Evolutionary conservation across 2,888 invertebrate species (phyloP).

Genomic region (Hirtodrosophila cameraria): DNA sequence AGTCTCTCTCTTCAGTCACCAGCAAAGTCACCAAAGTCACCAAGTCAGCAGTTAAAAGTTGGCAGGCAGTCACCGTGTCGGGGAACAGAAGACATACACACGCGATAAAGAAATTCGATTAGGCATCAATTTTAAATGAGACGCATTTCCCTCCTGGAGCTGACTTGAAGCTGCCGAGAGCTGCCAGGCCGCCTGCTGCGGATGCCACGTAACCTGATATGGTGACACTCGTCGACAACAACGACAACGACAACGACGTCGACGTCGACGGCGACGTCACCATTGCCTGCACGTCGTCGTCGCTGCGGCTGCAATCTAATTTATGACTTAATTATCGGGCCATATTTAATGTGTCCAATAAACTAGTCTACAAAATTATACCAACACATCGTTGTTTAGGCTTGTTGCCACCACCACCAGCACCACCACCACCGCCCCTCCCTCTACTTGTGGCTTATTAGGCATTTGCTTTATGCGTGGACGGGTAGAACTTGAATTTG

Average conservation of each 20-base stretch:
- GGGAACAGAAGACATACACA: constrained; percentile 73
- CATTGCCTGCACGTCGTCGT: constrained; percentile 58
- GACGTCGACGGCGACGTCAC: constrained; percentile 40
- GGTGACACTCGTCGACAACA: constrained; percentile 73
- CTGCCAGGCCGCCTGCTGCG: constrained; percentile 64
- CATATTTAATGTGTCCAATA: constrained; percentile 84
- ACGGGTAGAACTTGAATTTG: constrained; percentile 65
- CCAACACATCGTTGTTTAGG: constrained; percentile 77
- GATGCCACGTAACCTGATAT: constrained; percentile 77
- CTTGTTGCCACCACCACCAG: constrained; percentile 22
- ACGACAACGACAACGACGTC: constrained; percentile 19
- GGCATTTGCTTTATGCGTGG: constrained; percentile 78
- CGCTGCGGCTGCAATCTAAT: constrained; percentile 79
- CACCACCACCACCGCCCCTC: background rate
- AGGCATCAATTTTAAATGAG: constrained; percentile 82
- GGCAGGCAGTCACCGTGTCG: constrained; percentile 31
- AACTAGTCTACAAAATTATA: constrained; percentile 85
- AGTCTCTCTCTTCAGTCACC: constrained; percentile 1
- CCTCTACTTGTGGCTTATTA: constrained; percentile 60
- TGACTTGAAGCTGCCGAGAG: too few species aligned
- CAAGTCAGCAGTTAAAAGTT: constrained; percentile 16
- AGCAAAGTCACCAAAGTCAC: too few species aligned
- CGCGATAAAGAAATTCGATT: constrained; percentile 82
- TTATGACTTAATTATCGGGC: constrained; percentile 84
- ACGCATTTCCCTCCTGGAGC: constrained; percentile 57